Conservation (phyloP, 2,888 invertebrate species). For the Chrysolina americana region DNA sequence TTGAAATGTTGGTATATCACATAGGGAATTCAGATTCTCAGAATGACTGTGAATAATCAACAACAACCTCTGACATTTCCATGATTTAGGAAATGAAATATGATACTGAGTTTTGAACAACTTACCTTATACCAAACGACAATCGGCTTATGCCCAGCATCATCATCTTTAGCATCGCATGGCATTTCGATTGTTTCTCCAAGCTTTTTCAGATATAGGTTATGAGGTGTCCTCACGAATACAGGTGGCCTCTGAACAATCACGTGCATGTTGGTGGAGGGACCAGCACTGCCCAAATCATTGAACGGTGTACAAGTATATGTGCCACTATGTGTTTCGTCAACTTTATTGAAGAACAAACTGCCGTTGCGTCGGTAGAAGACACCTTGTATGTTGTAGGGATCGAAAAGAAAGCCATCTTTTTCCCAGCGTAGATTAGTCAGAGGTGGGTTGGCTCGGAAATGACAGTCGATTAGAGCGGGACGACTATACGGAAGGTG, state of each 20-base stretch:
- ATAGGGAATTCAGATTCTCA: too few relatives aligned
- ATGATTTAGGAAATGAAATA: too few relatives aligned
- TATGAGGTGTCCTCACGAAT: slow-evolving; percentile 85
- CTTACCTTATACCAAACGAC: slow-evolving; percentile 80
- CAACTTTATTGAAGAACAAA: slow-evolving; percentile 81
- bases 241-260: slow-evolving; percentile 89
- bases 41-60: too few relatives aligned
- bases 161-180: slow-evolving; percentile 83
- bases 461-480: slow-evolving; percentile 90
- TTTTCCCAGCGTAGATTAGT: slow-evolving; percentile 94
- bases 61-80: too few relatives aligned
- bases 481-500: slow-evolving; percentile 87
- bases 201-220: slow-evolving; percentile 86
- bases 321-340: slow-evolving; percentile 86
- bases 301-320: slow-evolving; percentile 96
- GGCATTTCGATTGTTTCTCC: slow-evolving; percentile 87
- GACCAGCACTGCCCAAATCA: slow-evolving; percentile 87
- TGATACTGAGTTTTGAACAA: too few relatives aligned
- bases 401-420: slow-evolving; percentile 91
- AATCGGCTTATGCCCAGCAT: slow-evolving; percentile 76
- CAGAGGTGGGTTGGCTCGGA: slow-evolving; percentile 92
- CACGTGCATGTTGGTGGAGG: slow-evolving; percentile 88
- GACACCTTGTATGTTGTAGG: slow-evolving; percentile 90
- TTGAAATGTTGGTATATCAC: too few relatives aligned
- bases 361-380: slow-evolving; percentile 84